Percentiles rank a stretch among this genome's conserved stretches.
Evolutionary conservation across 2,113 vertebrate species (phyloP).

Genomic region (Machaerirhynchus nigripectus): DNA sequence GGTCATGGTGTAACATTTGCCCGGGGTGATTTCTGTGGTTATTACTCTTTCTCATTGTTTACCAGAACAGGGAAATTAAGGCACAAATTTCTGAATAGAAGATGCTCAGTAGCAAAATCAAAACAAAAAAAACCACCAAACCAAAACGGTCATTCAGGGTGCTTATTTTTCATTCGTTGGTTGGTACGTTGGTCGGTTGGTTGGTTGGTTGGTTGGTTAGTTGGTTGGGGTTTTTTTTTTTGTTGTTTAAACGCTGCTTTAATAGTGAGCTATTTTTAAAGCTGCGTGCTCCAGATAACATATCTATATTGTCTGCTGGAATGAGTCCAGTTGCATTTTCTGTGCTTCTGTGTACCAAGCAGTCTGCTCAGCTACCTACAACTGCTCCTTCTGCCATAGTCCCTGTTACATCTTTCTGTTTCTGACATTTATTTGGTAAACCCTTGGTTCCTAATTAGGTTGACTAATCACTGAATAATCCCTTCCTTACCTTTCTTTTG

Average conservation of each 20-base stretch:
- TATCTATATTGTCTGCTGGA: neutral
- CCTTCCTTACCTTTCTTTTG: neutral
- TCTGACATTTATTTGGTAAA: neutral
- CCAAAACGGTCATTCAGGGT: rapidly evolving
- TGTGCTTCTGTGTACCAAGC: neutral
- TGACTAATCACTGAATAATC: neutral
- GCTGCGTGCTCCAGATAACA: neutral
- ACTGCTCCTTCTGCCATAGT: neutral
- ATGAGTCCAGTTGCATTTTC: neutral
- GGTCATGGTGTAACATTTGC: neutral
- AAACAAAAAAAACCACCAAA: neutral
- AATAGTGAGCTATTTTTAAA: neutral
- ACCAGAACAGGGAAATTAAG: neutral
- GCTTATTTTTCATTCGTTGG: neutral
- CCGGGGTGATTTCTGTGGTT: neutral
- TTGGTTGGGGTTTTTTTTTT: too few species aligned
- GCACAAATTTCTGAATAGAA: neutral
- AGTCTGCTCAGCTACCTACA: neutral
- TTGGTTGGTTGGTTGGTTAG: neutral
- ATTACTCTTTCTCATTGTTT: neutral
- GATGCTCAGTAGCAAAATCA: neutral
- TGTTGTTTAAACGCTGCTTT: neutral
- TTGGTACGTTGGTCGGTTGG: neutral
- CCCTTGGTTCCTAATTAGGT: neutral
- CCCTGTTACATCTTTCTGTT: neutral